Evolutionary conservation across 2,888 invertebrate species (phyloP), one percentile per base, ranked within the genome.

Genomic region (Escarpia spicata): DNA sequence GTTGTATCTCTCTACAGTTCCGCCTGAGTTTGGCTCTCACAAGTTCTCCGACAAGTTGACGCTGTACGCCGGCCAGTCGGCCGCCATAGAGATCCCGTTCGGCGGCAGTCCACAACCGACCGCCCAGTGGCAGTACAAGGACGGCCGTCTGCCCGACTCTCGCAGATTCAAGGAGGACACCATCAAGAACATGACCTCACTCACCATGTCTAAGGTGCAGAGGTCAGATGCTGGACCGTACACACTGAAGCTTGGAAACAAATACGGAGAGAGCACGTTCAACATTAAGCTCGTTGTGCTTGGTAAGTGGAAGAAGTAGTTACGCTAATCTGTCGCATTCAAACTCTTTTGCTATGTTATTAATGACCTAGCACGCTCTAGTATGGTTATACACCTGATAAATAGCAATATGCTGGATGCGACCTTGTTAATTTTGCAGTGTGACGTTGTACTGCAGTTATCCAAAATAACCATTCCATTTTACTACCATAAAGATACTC

Each of bases 241-340:
- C 92, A 93, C 45, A 12, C 91, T 93, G 52, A 91, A 91, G 31
- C 75, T 94, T 45, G 92, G 92, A 91, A 94, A 94, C 92, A 94
- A 94, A 52, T 92, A 93, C 91, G 94, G 93, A 90, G 93, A 93
- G 52, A 91, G 91, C 91, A 92, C 90, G 1, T 92, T 93, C 92
- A 94, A 92, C 90, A 91, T 93, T 90, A 93, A 93, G 45, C 93
- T 94, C 44, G 93, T 91, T 43, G 94, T 94, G 37, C 93, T 93
- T 98, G 98, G 96, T 97, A 97, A 94, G 97, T 98, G 12, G 37
- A 44, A 31, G 44, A 31, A 12, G 52, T 52, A 52, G 37, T 37
- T 52, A 52, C 12, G 26, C 15, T 60, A 60, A 19, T 60, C 15
- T 10, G 19, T 19, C 26, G 26, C 60, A 60, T 60, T 60, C 15